Conservation (phyloP, 2,113 vertebrate genomes). For the Onychostoma macrolepis region DNA sequence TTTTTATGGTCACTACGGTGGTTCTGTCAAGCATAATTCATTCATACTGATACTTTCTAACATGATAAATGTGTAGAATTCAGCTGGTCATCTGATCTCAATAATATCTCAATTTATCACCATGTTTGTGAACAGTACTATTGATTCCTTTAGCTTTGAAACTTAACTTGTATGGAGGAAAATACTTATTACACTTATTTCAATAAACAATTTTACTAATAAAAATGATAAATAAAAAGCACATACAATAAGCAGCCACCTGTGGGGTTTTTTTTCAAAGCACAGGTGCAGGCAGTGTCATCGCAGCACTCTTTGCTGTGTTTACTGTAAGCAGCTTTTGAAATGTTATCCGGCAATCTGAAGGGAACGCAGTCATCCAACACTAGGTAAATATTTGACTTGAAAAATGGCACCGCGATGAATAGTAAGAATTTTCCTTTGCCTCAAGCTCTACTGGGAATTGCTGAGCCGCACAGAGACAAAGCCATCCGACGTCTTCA, state of each 20-base stretch:
- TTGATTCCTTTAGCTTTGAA: not conserved
- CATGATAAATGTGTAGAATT: not conserved
- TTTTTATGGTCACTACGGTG: not conserved
- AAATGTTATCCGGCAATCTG: conserved; percentile 12
- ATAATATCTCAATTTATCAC: not conserved
- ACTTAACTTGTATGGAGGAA: not conserved
- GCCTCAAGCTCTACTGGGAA: conserved; percentile 20
- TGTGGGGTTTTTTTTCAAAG: conserved; percentile 15
- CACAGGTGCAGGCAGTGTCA: conserved; percentile 43
- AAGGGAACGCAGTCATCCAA: conserved; percentile 3
- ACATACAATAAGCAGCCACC: conserved; percentile 18
- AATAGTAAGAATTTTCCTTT: conserved; percentile 1
- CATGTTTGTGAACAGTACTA: not conserved
- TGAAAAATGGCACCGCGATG: conserved; percentile 23
- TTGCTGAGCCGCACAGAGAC: not conserved
- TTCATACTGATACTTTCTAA: not conserved
- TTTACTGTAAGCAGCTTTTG: conserved; percentile 37
- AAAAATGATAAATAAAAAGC: not conserved
- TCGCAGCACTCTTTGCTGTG: conserved; percentile 2
- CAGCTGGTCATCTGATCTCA: not conserved
- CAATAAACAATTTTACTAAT: not conserved
- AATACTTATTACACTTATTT: not conserved
- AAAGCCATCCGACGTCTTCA: conserved; percentile 22
- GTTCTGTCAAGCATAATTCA: not conserved
- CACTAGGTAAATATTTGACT: conserved; percentile 41